Evolutionary conservation across 2,113 vertebrate genomes (phyloP).

Genomic region (Heterocephalus glaber): DNA sequence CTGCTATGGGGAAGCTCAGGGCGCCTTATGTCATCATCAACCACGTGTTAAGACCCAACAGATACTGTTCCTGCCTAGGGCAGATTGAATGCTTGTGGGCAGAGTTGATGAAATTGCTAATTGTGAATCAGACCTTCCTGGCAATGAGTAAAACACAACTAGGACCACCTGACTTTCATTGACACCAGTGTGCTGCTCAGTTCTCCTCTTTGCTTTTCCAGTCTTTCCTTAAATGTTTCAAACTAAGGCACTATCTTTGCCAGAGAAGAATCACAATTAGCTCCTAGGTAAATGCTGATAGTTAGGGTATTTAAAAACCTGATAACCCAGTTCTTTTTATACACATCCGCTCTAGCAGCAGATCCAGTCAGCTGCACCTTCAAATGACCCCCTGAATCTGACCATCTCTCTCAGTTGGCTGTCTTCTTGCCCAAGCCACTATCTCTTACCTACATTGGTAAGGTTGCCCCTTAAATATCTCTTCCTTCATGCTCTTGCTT

Average conservation of each 20-base stretch:
- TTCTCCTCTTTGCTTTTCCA: not conserved
- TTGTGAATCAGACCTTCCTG: too few relatives aligned
- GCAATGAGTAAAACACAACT: not conserved
- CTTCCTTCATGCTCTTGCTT: not conserved
- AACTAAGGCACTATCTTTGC: not conserved
- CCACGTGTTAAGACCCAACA: too few relatives aligned
- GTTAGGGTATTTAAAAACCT: not conserved
- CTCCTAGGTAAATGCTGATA: not conserved
- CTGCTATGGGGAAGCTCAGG: not conserved
- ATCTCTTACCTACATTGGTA: fast-evolving
- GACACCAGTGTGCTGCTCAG: fast-evolving
- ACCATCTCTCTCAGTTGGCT: not conserved
- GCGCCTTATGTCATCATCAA: not conserved
- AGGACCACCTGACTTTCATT: not conserved
- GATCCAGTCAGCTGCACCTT: not conserved
- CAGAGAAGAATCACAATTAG: not conserved
- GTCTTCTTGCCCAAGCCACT: too few relatives aligned
- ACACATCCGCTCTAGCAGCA: not conserved
- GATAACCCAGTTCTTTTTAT: not conserved
- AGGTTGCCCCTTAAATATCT: fast-evolving
- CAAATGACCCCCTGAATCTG: too few relatives aligned
- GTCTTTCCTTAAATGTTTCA: not conserved
- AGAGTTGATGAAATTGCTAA: not conserved
- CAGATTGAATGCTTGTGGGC: fast-evolving
- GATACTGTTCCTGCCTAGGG: not conserved